These are phyloP conservation scores for Hydrozoanthus gracilis DNA, from an alignment of 92 coral and sea anemone genomes.

Conservation along the genomic window DNA sequence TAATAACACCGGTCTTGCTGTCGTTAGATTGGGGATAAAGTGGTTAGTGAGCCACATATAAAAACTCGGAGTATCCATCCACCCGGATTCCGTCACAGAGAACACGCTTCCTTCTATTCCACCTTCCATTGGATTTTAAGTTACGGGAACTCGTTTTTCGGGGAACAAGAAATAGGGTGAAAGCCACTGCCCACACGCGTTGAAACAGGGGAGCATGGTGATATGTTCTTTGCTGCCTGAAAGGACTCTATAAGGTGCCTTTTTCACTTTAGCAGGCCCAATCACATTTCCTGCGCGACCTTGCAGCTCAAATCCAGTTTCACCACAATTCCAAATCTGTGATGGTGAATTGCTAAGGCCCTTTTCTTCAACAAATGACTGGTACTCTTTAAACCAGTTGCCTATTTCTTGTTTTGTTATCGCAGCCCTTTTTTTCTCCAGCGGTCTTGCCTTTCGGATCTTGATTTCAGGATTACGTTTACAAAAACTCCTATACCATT, in stretches of 20 bases:
- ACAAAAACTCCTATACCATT: slow-evolving; percentile 54
- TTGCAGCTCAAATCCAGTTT: slow-evolving; percentile 65
- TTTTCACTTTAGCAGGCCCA: slow-evolving; percentile 56
- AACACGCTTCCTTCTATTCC: slow-evolving; percentile 63
- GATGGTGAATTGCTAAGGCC: slow-evolving; percentile 50
- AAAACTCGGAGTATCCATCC: slow-evolving; percentile 59
- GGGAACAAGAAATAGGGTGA: slow-evolving; percentile 64
- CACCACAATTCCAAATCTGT: slow-evolving; percentile 68
- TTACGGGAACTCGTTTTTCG: slow-evolving; percentile 50
- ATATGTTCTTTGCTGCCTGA: slow-evolving; percentile 55
- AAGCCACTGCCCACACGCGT: slow-evolving; percentile 63
- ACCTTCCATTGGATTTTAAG: slow-evolving; percentile 62
- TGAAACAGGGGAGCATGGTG: slow-evolving; percentile 62
- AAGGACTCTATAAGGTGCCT: slow-evolving; percentile 59
- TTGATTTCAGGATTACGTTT: slow-evolving; percentile 63
- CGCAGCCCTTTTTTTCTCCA: slow-evolving; percentile 44
- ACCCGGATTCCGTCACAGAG: slow-evolving; percentile 56
- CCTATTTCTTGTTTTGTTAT: slow-evolving; percentile 51
- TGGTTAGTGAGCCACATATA: slow-evolving; percentile 73
- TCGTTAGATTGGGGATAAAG: slow-evolving; percentile 58
- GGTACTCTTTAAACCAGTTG: slow-evolving; percentile 50
- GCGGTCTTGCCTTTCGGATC: no score
- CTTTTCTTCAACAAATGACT: slow-evolving; percentile 49
- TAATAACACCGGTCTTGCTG: slow-evolving; percentile 60
- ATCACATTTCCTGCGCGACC: slow-evolving; percentile 62